Conservation (phyloP, 2,888 invertebrate species). For the Sussaba pulchella region DNA sequence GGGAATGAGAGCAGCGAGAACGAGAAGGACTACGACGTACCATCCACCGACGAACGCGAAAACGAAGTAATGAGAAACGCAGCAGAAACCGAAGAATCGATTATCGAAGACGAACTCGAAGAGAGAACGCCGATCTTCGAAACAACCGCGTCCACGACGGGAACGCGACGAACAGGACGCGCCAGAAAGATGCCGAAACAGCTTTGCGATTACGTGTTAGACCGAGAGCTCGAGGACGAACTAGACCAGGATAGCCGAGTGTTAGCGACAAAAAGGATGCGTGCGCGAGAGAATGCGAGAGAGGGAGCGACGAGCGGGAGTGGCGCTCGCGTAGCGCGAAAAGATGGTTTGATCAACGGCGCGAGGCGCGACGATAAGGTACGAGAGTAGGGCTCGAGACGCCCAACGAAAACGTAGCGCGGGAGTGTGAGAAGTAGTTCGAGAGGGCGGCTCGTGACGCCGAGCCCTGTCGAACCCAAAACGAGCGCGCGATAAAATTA, state of each 20-base stretch:
- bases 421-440: too few species aligned
- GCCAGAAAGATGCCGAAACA: background rate
- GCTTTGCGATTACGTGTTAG: background rate
- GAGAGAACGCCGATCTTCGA: background rate
- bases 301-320: background rate
- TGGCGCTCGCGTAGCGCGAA: background rate
- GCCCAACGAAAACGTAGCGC: background rate
- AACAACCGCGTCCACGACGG: background rate
- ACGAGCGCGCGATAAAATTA: too few species aligned
- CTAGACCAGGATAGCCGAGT: conserved; percentile 2
- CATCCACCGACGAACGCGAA: background rate
- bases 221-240: conserved; percentile 11
- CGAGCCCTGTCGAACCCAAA: too few species aligned
- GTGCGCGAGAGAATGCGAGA: background rate
- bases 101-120: background rate
- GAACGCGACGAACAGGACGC: background rate
- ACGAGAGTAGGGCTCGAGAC: background rate
- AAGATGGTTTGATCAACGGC: background rate
- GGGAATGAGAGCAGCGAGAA: background rate
- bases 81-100: background rate
- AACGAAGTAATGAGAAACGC: background rate
- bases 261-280: background rate
- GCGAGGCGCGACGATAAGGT: background rate
- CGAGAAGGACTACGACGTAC: background rate
- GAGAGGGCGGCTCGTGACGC: too few species aligned